Evolutionary conservation across 2,113 vertebrate species (phyloP).

Genomic region (Siniperca chuatsi): DNA sequence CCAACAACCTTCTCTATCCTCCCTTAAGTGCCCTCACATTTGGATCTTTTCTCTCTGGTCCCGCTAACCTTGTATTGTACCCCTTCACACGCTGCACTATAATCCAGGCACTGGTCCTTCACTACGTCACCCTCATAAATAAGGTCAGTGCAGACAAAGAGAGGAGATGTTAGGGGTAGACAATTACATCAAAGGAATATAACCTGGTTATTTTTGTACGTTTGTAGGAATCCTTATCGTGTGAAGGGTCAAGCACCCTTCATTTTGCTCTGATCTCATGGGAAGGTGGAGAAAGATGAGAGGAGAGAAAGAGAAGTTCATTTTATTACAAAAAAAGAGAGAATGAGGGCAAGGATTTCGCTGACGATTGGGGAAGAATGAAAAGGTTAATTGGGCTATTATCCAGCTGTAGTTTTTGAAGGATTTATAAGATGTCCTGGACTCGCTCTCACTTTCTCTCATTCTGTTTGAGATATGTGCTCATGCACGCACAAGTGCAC

Average conservation of each 20-base stretch:
- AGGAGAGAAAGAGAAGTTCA: conserved; percentile 69
- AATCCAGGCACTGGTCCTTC: conserved; percentile 62
- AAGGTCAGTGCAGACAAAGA: conserved; percentile 67
- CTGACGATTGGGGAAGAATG: conserved; percentile 82
- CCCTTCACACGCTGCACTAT: conserved; percentile 45
- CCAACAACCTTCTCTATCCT: conserved; percentile 9
- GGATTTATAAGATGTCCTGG: conserved; percentile 83
- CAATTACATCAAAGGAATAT: conserved; percentile 73
- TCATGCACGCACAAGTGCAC: conserved; percentile 35
- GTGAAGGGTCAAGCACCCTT: conserved; percentile 66
- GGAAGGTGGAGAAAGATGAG: conserved; percentile 47
- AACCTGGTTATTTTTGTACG: conserved; percentile 71
- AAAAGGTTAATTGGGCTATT: conserved; percentile 90
- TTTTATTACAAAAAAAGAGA: conserved; percentile 74
- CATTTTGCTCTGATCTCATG: conserved; percentile 62
- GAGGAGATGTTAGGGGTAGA: conserved; percentile 51
- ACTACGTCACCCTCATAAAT: conserved; percentile 69
- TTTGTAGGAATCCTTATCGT: conserved; percentile 53
- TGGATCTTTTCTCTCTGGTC: conserved; percentile 52
- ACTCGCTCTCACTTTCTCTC: conserved; percentile 72
- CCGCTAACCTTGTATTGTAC: conserved; percentile 41
- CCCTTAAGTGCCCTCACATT: conserved; percentile 41
- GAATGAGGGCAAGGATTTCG: conserved; percentile 77
- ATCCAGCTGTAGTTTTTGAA: conserved; percentile 85
- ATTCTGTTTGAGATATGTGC: conserved; percentile 61